Conservation (phyloP, 2,888 invertebrate genomes). For the Ischnura elegans region DNA sequence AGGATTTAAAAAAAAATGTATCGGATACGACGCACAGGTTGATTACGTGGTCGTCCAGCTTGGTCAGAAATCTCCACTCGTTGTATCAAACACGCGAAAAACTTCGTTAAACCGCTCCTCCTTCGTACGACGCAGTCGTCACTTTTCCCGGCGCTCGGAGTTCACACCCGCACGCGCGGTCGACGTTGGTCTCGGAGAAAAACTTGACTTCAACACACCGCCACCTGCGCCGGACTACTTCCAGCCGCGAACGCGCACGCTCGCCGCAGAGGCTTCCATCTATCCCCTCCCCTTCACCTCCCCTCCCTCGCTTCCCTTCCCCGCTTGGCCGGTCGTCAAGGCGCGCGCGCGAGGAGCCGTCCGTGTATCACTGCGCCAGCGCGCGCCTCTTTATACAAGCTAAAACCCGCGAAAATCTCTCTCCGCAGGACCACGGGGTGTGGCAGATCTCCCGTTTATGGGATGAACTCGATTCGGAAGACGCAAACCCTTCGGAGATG, state of each 20-base stretch:
- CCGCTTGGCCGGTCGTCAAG: background rate
- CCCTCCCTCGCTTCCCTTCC: background rate
- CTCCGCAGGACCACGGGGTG: background rate
- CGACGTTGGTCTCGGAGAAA: background rate
- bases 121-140: background rate
- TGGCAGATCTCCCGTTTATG: background rate
- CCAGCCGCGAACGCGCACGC: background rate
- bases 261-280: background rate
- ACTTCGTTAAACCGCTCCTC: background rate
- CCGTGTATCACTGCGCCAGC: slow-evolving; percentile 29
- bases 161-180: background rate
- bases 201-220: slow-evolving; percentile 14
- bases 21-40: too few relatives aligned
- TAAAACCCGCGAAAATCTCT: background rate
- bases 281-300: background rate
- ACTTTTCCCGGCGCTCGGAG: background rate
- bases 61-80: background rate
- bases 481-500: background rate
- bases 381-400: background rate
- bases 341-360: background rate
- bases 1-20: too few relatives aligned
- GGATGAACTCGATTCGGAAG: background rate
- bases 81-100: too few relatives aligned
- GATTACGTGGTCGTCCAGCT: background rate
- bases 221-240: slow-evolving; percentile 31